phyloP scores from a whole-genome alignment of 1,140 invertebrate genomes.

The Heterodera carotae region DNA sequence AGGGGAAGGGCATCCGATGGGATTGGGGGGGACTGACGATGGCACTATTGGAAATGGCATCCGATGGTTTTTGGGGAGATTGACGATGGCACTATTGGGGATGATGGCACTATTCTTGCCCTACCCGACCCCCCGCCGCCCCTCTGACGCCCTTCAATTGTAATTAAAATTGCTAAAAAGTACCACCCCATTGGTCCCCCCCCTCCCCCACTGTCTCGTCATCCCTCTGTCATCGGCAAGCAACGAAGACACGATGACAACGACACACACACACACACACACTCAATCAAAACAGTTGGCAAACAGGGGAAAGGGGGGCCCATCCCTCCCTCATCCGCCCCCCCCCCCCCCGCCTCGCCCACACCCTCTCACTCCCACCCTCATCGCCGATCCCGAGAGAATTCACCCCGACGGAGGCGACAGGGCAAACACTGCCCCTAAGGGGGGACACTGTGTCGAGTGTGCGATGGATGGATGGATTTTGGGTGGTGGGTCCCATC shows the following conservation, averaged over 20 bases:
- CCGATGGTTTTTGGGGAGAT: too few species aligned
- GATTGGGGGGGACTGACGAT: too few species aligned
- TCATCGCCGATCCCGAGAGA: conserved; percentile 10
- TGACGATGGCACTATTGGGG: not conserved
- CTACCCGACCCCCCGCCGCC: too few species aligned
- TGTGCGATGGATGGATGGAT: not conserved
- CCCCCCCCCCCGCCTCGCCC: not conserved
- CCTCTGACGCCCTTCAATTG: not conserved
- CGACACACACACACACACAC: not conserved
- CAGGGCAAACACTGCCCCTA: not conserved
- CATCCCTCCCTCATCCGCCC: not conserved
- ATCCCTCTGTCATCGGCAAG: not conserved
- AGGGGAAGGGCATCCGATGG: too few species aligned
- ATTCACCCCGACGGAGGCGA: not conserved
- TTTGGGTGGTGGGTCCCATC: not conserved
- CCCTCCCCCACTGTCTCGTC: not conserved
- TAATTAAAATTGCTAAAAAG: not conserved
- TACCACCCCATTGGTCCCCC: not conserved
- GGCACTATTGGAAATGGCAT: too few species aligned
- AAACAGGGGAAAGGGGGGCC: conserved; percentile 4
- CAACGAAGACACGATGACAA: not conserved
- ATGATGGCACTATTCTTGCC: not conserved
- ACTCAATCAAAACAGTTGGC: conserved; percentile 20
- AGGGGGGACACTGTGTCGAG: not conserved
- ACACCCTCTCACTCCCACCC: not conserved